Conservation (phyloP, 2,888 invertebrate genomes). For the Cepaea hortensis region DNA sequence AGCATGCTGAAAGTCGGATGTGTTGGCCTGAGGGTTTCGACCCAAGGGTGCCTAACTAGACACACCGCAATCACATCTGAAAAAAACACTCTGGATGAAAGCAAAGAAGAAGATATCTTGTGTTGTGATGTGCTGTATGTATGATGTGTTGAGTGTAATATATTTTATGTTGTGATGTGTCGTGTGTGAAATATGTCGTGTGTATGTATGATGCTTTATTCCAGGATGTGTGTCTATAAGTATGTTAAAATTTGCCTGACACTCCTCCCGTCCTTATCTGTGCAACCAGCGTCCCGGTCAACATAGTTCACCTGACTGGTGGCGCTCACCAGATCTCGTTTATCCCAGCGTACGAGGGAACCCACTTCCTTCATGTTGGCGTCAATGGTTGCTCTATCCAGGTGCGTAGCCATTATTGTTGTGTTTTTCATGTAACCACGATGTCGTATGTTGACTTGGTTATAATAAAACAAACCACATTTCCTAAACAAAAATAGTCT, state of each 20-base stretch:
- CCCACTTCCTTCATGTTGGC: constrained; percentile 51
- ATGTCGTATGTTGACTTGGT: not conserved
- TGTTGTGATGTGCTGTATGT: too few species aligned
- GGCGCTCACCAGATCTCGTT: constrained; percentile 40
- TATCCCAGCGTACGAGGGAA: constrained; percentile 41
- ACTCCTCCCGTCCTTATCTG: not conserved
- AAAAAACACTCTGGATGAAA: too few species aligned
- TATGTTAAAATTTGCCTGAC: not conserved
- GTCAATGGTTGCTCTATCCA: constrained; percentile 45
- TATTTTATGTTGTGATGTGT: too few species aligned
- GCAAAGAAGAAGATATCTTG: too few species aligned
- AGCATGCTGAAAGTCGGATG: too few species aligned
- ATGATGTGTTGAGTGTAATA: too few species aligned
- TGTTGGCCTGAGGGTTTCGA: too few species aligned
- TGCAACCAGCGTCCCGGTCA: constrained; percentile 32
- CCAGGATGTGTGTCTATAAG: not conserved
- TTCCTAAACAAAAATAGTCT: too few species aligned
- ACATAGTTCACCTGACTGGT: constrained; percentile 23
- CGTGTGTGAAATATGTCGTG: too few species aligned
- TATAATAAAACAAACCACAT: too few species aligned
- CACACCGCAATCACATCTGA: too few species aligned
- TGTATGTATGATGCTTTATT: not conserved
- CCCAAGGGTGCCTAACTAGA: too few species aligned
- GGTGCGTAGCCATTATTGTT: constrained; percentile 5
- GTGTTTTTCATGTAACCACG: not conserved